Percentiles rank a stretch among this genome's conserved stretches.
Evolutionary conservation across 2,888 invertebrate species (phyloP).

Genomic region (Orgyia antiqua): DNA sequence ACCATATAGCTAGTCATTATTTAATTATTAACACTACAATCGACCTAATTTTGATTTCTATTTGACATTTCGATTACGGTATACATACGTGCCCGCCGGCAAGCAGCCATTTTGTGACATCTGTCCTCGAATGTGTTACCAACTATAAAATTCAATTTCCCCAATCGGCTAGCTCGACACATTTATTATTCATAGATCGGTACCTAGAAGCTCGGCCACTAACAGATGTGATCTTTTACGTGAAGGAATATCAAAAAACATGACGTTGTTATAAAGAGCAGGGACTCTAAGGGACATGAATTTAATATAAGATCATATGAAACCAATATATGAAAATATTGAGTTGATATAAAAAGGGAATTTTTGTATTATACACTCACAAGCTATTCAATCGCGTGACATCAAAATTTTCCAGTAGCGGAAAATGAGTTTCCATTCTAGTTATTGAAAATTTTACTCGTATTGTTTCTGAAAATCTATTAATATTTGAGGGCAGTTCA

Average conservation of each 20-base stretch:
- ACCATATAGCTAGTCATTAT: constrained; percentile 57
- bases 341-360: constrained; percentile 34
- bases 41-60: constrained; percentile 78
- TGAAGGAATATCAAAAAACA: constrained; percentile 71
- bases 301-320: constrained; percentile 53
- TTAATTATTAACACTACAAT: constrained; percentile 77
- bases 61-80: constrained; percentile 73
- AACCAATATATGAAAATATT: constrained; percentile 46
- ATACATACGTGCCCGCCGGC: constrained; percentile 56
- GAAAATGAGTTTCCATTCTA: constrained; percentile 45
- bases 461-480: constrained; percentile 41
- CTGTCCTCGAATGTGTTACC: constrained; percentile 75
- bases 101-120: constrained; percentile 72
- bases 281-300: constrained; percentile 56
- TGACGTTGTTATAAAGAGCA: constrained; percentile 55
- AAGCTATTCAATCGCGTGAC: constrained; percentile 50
- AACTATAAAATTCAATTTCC: constrained; percentile 79
- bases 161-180: constrained; percentile 73
- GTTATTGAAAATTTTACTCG: constrained; percentile 39
- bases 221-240: constrained; percentile 77
- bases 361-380: constrained; percentile 29
- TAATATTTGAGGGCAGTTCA: constrained; percentile 43
- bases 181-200: constrained; percentile 77
- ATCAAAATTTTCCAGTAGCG: constrained; percentile 28
- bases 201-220: constrained; percentile 71